phyloP scores from a whole-genome alignment of 2,113 vertebrate species.

The Bos indicus region DNA sequence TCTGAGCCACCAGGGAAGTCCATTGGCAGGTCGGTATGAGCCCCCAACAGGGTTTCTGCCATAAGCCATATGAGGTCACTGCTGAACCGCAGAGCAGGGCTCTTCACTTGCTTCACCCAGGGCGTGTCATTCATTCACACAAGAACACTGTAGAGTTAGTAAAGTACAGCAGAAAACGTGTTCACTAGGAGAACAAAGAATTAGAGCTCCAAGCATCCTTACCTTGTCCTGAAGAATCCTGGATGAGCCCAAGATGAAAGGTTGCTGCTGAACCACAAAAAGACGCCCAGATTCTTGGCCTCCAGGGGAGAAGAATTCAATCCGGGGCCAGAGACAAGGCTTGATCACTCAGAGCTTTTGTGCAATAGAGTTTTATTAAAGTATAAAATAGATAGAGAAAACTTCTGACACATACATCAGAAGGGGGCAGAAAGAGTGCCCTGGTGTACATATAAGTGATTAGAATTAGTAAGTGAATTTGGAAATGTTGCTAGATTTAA shows the following conservation, averaged over 20 bases:
- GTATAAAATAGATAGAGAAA: background rate
- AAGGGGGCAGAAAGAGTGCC: background rate
- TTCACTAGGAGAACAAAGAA: background rate
- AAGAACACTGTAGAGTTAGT: background rate
- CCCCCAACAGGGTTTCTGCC: background rate
- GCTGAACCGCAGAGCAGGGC: rapidly evolving
- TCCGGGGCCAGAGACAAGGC: rapidly evolving
- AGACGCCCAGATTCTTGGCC: background rate
- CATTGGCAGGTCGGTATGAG: background rate
- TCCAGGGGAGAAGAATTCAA: background rate
- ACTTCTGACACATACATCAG: background rate
- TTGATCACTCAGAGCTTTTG: background rate
- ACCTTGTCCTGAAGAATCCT: background rate
- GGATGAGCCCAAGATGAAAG: background rate
- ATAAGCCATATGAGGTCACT: background rate
- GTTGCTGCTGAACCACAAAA: background rate
- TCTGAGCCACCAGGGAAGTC: background rate
- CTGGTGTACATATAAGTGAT: background rate
- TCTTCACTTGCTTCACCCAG: background rate
- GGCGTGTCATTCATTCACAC: background rate
- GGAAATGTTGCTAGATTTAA: background rate
- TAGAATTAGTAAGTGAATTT: background rate
- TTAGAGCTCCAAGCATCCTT: background rate
- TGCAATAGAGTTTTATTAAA: background rate
- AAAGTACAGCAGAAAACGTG: background rate